Evolutionary conservation across 1,140 invertebrate genomes (phyloP), one percentile per base, ranked within the genome.

Genomic region (Elysia chlorotica): DNA sequence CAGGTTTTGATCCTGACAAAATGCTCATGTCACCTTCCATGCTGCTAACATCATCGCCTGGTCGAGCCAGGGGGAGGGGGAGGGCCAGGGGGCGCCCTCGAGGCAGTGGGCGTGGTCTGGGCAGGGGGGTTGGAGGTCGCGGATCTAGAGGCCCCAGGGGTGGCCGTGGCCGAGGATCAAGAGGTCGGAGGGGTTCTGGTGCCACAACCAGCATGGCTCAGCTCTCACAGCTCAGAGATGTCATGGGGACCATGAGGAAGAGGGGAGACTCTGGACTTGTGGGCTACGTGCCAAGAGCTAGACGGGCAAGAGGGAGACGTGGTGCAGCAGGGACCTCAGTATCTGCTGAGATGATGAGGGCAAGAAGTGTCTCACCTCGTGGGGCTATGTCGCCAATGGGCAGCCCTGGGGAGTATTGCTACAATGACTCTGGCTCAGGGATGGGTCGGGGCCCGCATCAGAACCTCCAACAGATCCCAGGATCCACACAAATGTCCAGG

Each of bases 61-160:
- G 69, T 2, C 35, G 69, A 4, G 69, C 33, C 2, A 14, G 69
- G n/a, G 69, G 69, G 0, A 71, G 69, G n/a, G 59, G 69, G 2
- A 62, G 69, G 37, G 54, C 69, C 5, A 38, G 69, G n/a, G 69
- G 69, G 4, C 53, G 69, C 21, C 69, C 69, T 48, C 38, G 69
- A 41, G 69, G 69, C 41, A 71, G 69, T 71, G 68, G 68, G 23
- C 56, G 68, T 2, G 69, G 69, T n/a, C n/a, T n/a, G 1, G 69
- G 57, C 5, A 36, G 68, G 36, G 68, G 68, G 19, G n/a, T 31
- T 10, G 54, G 57, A 56, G 19, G n/a, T 31, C 4, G 54, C 48
- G 69, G 69, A 1, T 37, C 57, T 10, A 23, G 69, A 33, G 57
- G 69, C 5, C n/a, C 57, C 33, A 35, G 69, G 5, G n/a, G n/a